phyloP scores from a whole-genome alignment of 2,888 invertebrate genomes.

The Drosophila leonis region DNA sequence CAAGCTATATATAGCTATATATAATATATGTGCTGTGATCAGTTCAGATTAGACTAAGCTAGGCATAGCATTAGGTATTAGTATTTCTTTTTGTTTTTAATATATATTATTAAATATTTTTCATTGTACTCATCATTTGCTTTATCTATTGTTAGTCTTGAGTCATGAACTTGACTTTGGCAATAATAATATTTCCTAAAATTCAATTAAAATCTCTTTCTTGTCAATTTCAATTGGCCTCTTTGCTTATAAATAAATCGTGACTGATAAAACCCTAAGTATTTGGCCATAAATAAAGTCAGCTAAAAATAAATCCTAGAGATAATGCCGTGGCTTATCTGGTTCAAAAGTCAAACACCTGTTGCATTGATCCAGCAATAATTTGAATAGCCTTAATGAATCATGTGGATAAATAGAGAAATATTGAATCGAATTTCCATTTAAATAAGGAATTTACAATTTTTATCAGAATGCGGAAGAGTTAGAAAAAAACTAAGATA shows the following conservation, averaged over 20 bases:
- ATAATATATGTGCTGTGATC: conserved; percentile 10
- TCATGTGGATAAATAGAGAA: conserved; percentile 17
- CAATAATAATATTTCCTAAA: not conserved
- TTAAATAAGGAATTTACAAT: conserved; percentile 6
- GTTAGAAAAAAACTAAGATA: not conserved
- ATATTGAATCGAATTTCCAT: not conserved
- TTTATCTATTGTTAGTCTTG: not conserved
- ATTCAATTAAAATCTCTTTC: not conserved
- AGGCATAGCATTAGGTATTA: not conserved
- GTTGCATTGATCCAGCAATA: conserved; percentile 6
- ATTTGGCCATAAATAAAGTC: conserved; percentile 3
- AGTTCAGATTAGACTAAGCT: conserved; percentile 14
- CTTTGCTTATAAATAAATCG: conserved; percentile 9
- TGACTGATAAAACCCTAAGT: conserved; percentile 1
- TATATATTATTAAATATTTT: not conserved
- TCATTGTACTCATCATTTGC: not conserved
- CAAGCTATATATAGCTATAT: not conserved
- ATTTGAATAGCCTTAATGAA: conserved; percentile 14
- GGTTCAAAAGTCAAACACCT: conserved; percentile 20
- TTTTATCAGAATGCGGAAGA: conserved; percentile 3
- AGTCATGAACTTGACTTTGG: conserved; percentile 1
- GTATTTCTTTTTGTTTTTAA: no score
- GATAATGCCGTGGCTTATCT: conserved; percentile 28
- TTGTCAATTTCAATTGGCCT: not conserved
- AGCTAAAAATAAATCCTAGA: not conserved